Evolutionary conservation across 2,888 invertebrate species (phyloP).

Genomic region (Apoderus coryli): DNA sequence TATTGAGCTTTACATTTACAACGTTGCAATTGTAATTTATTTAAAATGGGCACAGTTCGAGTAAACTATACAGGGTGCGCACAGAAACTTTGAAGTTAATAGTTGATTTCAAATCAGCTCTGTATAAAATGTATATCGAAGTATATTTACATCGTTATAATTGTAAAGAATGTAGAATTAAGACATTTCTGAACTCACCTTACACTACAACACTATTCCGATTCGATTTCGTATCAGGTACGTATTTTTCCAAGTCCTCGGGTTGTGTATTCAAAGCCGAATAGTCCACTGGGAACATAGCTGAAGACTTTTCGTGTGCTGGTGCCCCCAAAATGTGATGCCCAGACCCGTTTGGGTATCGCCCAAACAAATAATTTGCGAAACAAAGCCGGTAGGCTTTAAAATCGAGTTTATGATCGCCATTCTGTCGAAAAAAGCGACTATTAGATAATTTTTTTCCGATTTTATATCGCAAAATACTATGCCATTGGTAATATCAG

Average conservation of each 20-base stretch:
- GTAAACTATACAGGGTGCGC: too few species aligned
- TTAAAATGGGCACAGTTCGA: too few species aligned
- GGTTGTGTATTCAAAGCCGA: slow-evolving; percentile 57
- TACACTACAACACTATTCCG: slow-evolving; percentile 55
- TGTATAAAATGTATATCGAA: too few species aligned
- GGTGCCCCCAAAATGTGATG: slow-evolving; percentile 56
- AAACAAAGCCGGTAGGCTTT: slow-evolving; percentile 57
- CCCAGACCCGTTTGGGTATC: slow-evolving; percentile 61
- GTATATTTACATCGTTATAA: too few species aligned
- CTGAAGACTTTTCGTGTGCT: slow-evolving; percentile 38
- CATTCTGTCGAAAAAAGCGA: slow-evolving; percentile 41
- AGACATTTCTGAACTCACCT: too few species aligned
- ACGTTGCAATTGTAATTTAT: too few species aligned
- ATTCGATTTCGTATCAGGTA: slow-evolving; percentile 51
- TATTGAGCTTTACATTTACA: too few species aligned
- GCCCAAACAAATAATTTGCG: slow-evolving; percentile 59
- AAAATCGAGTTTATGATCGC: slow-evolving; percentile 50
- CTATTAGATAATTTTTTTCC: slow-evolving; percentile 1
- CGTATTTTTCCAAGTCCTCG: slow-evolving; percentile 54
- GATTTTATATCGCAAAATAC: background rate
- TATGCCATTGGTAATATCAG: background rate
- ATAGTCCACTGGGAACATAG: slow-evolving; percentile 60
- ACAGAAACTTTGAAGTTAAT: too few species aligned
- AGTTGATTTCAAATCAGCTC: too few species aligned
- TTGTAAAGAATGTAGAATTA: too few species aligned